A percentile compares a stretch with the other conserved stretches of the same genome.
Evolutionary conservation across 2,888 invertebrate species (phyloP).

Genomic region (Stenichneumon culpator): DNA sequence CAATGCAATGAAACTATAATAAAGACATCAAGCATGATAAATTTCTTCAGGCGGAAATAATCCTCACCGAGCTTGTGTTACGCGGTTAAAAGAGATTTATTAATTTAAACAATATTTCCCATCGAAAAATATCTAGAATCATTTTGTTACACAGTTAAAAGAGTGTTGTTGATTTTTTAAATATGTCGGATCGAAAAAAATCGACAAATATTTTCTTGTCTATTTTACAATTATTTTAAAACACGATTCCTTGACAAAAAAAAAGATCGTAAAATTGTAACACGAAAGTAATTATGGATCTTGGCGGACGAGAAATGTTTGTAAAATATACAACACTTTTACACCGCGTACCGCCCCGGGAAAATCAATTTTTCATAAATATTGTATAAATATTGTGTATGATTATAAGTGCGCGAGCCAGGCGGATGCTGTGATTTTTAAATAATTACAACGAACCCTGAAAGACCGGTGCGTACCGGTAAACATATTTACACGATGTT

Average conservation of each 20-base stretch:
- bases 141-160: neutral
- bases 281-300: neutral
- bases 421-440: constrained; percentile 32
- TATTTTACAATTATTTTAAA: neutral
- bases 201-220: neutral
- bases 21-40: neutral
- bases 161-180: neutral
- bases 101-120: neutral
- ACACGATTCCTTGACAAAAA: neutral
- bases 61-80: constrained; percentile 2
- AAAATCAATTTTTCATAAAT: neutral
- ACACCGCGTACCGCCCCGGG: neutral
- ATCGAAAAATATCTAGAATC: too few relatives aligned
- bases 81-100: neutral
- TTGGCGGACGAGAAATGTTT: neutral
- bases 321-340: neutral
- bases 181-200: too few relatives aligned
- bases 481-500: neutral
- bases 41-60: constrained; percentile 32
- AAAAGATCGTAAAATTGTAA: neutral
- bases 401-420: constrained; percentile 29
- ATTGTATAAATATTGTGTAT: neutral
- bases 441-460: constrained; percentile 36
- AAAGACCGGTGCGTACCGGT: constrained; percentile 3
- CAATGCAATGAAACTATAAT: neutral